Evolutionary conservation across 2,113 vertebrate genomes (phyloP).

Genomic region (Upupa epops): DNA sequence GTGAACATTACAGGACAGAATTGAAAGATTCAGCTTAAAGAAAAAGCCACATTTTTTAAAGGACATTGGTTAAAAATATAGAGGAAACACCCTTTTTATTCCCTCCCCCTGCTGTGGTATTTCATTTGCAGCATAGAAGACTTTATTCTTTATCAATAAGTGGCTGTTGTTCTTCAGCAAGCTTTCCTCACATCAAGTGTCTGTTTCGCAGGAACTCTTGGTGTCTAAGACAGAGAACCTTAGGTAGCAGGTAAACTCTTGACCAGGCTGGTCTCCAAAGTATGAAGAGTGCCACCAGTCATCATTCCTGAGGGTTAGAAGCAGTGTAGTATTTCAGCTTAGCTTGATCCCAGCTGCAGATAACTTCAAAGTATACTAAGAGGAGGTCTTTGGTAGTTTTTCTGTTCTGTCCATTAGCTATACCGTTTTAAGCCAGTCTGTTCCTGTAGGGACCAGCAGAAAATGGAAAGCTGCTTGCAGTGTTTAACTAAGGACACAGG

Average conservation of each 20-base stretch:
- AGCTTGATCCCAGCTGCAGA: background rate
- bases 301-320: background rate
- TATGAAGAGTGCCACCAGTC: background rate
- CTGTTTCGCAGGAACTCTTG: background rate
- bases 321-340: background rate
- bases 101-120: accelerated
- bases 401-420: background rate
- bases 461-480: background rate
- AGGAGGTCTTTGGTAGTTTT: background rate
- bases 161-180: background rate
- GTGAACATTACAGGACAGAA: background rate
- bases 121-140: background rate
- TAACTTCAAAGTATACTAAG: background rate
- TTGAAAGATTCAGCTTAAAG: background rate
- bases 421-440: background rate
- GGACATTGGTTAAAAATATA: background rate
- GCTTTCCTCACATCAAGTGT: background rate
- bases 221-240: background rate
- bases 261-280: background rate
- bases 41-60: background rate
- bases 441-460: background rate
- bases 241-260: background rate
- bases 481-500: background rate
- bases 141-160: background rate
- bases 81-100: background rate